Evolutionary conservation across 2,797 vertebrate species (phyloP), one percentile per base, ranked within the genome.

Genomic region (Alcedo atthis): DNA sequence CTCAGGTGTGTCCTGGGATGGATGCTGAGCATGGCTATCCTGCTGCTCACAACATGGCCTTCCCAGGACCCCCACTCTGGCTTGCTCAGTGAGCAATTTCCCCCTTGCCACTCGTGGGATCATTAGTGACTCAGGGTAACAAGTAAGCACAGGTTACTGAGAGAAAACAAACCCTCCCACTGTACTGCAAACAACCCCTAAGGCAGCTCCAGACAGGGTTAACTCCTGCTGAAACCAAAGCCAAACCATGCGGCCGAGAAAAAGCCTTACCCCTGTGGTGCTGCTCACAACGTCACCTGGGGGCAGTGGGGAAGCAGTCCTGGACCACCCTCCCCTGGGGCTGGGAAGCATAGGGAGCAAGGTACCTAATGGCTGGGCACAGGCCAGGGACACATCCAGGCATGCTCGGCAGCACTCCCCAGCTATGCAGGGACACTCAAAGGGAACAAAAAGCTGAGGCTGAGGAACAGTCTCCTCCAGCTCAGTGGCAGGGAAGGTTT

Each of bases 371-470:
- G 0, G 0, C 70, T 45, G 55, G 28, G 49, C 4, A 4, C 24
- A 24, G 48, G 15, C 26, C 70, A 71, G 30, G 43, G 45, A 49
- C 55, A 54, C 70, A 53, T 81, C 70, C 68, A 80, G 79, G 43
- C 32, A 12, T 5, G 25, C 12, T 37, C 0, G 0, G 30, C 59
- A 62, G 32, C 0, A 0, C 22, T 53, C n/a, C 33, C n/a, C 30
- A n/a, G 37, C 43, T 37, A 7, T 3, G 4, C 24, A 22, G 33
- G 33, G 48, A 66, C 61, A 66, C 46, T 45, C 2, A 0, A 9
- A 45, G 45, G 30, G 43, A 82, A 42, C 30, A 64, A 24, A 24
- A 33, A 46, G 9, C 51, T 59, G 24, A 19, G 0, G 0, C 6
- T 0, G 2, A 57, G 37, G 32, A 70, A 67, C 26, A 67, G 21